phyloP scores from a whole-genome alignment of 2,888 invertebrate genomes.

The Phyllotreta striolata region DNA sequence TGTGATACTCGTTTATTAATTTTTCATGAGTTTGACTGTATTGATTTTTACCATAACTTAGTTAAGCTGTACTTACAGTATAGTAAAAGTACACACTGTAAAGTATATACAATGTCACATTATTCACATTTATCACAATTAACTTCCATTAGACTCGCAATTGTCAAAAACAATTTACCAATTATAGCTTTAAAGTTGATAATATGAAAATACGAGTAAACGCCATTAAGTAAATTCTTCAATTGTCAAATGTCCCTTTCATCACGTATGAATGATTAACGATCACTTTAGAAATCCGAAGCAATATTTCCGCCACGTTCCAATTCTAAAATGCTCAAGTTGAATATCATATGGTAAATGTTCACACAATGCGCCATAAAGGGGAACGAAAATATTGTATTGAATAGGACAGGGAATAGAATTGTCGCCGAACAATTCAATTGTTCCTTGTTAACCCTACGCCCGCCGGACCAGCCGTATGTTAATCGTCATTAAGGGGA shows the following conservation, averaged over 20 bases:
- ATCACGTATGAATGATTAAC: constrained; percentile 47
- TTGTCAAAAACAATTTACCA: no score
- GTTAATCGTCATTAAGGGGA: not conserved
- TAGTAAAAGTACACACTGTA: no score
- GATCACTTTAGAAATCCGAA: constrained; percentile 42
- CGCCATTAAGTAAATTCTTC: constrained; percentile 16
- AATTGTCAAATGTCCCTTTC: constrained; percentile 23
- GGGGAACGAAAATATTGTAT: constrained; percentile 58
- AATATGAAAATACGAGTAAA: not conserved
- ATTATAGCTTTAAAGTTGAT: no score
- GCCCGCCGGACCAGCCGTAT: constrained; percentile 50
- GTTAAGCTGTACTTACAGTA: no score
- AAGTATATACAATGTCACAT: no score
- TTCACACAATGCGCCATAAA: constrained; percentile 53
- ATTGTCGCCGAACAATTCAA: constrained; percentile 59
- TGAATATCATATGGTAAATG: constrained; percentile 59
- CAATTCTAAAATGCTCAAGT: constrained; percentile 44
- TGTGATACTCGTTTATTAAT: no score
- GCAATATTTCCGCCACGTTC: constrained; percentile 39
- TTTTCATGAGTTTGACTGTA: no score
- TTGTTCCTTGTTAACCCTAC: constrained; percentile 63
- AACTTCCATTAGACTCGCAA: no score
- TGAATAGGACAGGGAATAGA: constrained; percentile 56
- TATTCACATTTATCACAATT: no score
- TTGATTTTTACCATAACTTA: no score